Percentiles rank a stretch among this genome's conserved stretches.
Conservation (phyloP, 2,888 invertebrate genomes). For the Nomada ruficornis region DNA sequence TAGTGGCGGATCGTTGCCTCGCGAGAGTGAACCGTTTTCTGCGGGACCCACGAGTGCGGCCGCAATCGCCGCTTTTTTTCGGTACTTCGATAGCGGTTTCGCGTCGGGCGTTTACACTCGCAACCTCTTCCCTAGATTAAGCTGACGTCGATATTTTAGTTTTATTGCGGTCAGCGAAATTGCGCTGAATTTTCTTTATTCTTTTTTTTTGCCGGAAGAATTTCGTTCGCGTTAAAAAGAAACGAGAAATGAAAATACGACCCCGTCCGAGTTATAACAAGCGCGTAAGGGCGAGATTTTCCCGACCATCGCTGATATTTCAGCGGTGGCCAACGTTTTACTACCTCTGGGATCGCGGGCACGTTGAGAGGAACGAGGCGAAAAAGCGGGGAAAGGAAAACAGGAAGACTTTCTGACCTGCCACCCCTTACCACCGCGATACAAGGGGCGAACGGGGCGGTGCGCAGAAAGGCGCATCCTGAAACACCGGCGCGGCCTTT, state of each 20-base stretch:
- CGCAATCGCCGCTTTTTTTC: not conserved
- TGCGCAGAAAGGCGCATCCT: constrained; percentile 46
- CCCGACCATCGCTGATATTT: constrained; percentile 46
- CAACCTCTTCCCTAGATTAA: constrained; percentile 4
- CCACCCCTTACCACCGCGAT: constrained; percentile 10
- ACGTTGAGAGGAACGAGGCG: not conserved
- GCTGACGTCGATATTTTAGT: not conserved
- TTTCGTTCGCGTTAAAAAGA: no score
- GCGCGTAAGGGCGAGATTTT: constrained; percentile 33
- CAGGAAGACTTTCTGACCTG: constrained; percentile 49
- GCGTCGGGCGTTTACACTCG: not conserved
- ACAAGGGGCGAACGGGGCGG: not conserved
- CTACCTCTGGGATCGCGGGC: constrained; percentile 30
- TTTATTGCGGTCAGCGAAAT: not conserved
- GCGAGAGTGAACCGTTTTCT: constrained; percentile 13
- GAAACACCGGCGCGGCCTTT: constrained; percentile 41
- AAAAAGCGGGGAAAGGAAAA: constrained; percentile 1
- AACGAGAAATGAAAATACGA: no score
- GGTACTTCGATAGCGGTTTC: not conserved
- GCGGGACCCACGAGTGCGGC: not conserved
- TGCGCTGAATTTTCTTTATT: no score
- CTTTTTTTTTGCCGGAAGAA: not conserved
- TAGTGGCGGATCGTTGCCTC: constrained; percentile 49
- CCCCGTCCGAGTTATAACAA: not conserved
- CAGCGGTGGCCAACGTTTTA: constrained; percentile 41